Base-by-base conservation (phyloP, 2,888 invertebrate species). In the Anagyrus pseudococci region DNA sequence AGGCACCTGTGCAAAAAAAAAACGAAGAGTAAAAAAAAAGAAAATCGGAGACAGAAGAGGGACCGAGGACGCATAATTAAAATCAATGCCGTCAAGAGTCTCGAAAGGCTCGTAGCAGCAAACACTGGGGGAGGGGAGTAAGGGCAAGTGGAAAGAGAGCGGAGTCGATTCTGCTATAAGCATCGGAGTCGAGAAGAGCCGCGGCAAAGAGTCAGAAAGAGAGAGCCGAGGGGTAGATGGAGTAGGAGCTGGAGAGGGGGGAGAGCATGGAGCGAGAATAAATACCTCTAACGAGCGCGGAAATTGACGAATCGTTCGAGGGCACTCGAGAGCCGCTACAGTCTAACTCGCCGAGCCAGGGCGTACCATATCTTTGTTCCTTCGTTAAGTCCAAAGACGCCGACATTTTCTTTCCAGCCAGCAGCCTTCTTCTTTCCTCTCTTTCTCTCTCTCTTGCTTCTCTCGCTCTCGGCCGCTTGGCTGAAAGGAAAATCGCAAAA, bases 281-380 rank as follows among this genome's bases (percentile, higher is more conserved):
- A 77, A 75, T 76, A 73, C 71, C 70, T 66, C 68, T 75, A 77
- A 77, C 75, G 75, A 77, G 75, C 71, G 66, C 67, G 69, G 69
- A 72, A 74, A 72, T 73, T 72, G 74, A 72, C 70, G 72, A 68
- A 68, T 67, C 67, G 65, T 70, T 70, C 59, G 69, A 72, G 73
- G 68, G 69, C 69, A 68, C 75, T 74, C 67, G 68, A 71, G 13
- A 3, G 44, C 17, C 17, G 44, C 22, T 20, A 17, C 22, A 44
- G 47, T 4, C 23, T 20, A 8, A 20, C 4, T 15, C 17, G n/a
- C 6, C 43, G 43, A n/a, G n/a, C n/a, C n/a, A n/a, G n/a, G n/a
- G n/a, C n/a, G 43, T 43, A 23, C 13, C 8, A 68, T 73, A 70
- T 71, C 71, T 73, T 76, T 71, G 71, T 70, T 68, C 69, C 49